Evolutionary conservation across 1,140 invertebrate genomes (phyloP), one percentile per base, ranked within the genome.

Genomic region (Cherax destructor): DNA sequence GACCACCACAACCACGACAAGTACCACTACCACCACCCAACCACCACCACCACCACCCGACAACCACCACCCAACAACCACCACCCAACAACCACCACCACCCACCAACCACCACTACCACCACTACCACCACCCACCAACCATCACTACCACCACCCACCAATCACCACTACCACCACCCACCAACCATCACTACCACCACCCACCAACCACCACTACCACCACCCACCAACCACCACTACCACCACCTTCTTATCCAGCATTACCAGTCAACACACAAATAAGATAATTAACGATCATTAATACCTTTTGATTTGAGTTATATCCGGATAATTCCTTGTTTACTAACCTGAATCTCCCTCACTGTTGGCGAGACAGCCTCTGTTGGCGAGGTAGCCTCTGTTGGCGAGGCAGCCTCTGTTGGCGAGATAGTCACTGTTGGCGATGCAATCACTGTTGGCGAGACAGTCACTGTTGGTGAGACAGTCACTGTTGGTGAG

Each of bases 281-380:
- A 83, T 83, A 83, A 83, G 81, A 69, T 61, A 83, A 83, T 83
- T 83, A 83, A 10, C 81, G 7, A 9, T 83, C 59, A 83, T 83
- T 83, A 83, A 56, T n/a, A 83, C 30, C 81, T 11, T 30, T 74
- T 69, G 18, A 50, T 24, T 56, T 7, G 16, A 65, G 59, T 49
- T 4, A 47, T 9, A 69, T 10, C n/a, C 61, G 69, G 79, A 47
- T 83, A 69, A 83, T 41, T 24, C 59, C 61, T 10, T 83, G 81
- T 83, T 83, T 83, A 83, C 81, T 47, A 41, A n/a, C 47, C 47
- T 18, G 59, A 9, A 5, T 49, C 30, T n/a, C 30, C 10, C 9
- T n/a, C 59, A 83, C 69, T 83, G 69, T 74, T 74, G 81, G 18
- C 47, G n/a, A 41, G 30, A 2, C 30, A 41, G 2, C 2, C 30